phyloP scores from a whole-genome alignment of 2,797 vertebrate genomes.

The Stomatorhinus walkeri region DNA sequence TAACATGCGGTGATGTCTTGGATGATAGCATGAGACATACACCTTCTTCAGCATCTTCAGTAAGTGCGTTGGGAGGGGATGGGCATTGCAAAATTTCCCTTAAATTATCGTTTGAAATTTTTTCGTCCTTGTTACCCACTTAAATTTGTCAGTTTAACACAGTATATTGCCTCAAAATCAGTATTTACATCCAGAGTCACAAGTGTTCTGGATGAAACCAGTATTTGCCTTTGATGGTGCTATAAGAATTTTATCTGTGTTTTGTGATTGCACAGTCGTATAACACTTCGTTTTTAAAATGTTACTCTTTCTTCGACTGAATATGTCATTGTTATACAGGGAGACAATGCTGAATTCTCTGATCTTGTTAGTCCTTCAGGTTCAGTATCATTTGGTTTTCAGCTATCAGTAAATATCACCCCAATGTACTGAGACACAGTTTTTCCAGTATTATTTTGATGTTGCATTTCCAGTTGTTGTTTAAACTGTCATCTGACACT shows the following conservation, averaged over 20 bases:
- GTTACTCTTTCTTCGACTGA: background rate
- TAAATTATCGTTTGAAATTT: background rate
- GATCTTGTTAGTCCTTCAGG: background rate
- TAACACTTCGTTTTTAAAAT: background rate
- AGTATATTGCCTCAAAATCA: background rate
- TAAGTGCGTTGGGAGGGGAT: background rate
- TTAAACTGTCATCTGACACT: constrained; percentile 3
- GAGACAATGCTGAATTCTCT: background rate
- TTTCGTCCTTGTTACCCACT: background rate
- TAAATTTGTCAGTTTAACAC: background rate
- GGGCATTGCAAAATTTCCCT: background rate
- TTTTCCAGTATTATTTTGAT: background rate
- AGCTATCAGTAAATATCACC: background rate
- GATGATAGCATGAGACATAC: constrained; percentile 13
- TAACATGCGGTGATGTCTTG: background rate
- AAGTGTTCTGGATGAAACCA: background rate
- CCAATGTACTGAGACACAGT: background rate
- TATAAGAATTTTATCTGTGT: background rate
- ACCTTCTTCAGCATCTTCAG: constrained; percentile 15
- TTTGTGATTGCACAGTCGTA: background rate
- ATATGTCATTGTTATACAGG: background rate
- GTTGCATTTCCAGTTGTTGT: background rate
- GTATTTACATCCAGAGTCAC: background rate
- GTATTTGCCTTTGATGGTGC: background rate
- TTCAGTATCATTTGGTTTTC: background rate